Evolutionary conservation across 2,888 invertebrate species (phyloP).

Genomic region (Zaprionus obscuricornis): DNA sequence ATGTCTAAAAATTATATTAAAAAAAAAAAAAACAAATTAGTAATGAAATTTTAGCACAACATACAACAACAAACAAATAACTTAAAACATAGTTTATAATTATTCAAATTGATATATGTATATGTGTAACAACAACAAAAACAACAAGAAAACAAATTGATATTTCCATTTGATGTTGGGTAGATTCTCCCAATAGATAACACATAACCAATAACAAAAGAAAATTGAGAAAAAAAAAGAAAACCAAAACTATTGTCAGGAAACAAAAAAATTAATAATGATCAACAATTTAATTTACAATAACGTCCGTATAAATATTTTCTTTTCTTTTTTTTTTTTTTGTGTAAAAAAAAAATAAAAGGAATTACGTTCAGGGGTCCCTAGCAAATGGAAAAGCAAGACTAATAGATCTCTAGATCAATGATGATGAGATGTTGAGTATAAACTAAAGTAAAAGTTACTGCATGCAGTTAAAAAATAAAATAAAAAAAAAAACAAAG

Average conservation of each 20-base stretch:
- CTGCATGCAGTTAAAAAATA: background rate
- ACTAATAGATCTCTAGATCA: conserved; percentile 11
- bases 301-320: conserved; percentile 50
- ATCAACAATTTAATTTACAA: no score
- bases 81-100: conserved; percentile 39
- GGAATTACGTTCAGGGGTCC: conserved; percentile 25
- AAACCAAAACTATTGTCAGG: no score
- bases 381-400: conserved; percentile 12
- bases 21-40: no score
- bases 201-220: no score
- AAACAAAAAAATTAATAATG: no score
- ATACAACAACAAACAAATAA: no score
- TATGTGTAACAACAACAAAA: no score
- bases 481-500: background rate
- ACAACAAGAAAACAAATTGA: conserved; percentile 10
- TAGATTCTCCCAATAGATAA: conserved; percentile 9
- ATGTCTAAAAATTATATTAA: no score
- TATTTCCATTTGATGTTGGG: conserved; percentile 31
- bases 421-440: conserved; percentile 1
- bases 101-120: conserved; percentile 44
- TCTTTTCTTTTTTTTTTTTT: no score
- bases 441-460: no score
- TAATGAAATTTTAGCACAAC: conserved; percentile 49
- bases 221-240: no score
- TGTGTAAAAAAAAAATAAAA: conserved; percentile 7